Evolutionary conservation across 2,888 invertebrate species (phyloP).

Genomic region (Drosophila leonis): DNA sequence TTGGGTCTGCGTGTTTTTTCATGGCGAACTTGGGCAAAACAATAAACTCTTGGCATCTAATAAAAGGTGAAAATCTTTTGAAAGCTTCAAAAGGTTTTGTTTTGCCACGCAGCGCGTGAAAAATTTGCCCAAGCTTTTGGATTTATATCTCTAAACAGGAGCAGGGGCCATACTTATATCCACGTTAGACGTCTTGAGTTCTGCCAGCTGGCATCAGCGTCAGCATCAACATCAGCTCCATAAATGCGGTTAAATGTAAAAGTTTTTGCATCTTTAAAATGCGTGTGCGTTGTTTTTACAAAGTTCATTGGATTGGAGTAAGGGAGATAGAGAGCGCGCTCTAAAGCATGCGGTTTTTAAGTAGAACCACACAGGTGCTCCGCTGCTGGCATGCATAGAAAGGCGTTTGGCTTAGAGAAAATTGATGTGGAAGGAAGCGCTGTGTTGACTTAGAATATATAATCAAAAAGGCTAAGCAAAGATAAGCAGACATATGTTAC

Average conservation of each 20-base stretch:
- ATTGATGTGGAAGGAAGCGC: neutral
- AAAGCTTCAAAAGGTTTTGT: slow-evolving; percentile 74
- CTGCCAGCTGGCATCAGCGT: slow-evolving; percentile 50
- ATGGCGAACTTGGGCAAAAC: slow-evolving; percentile 72
- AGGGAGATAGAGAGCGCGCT: neutral
- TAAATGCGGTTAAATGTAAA: slow-evolving; percentile 81
- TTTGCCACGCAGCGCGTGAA: slow-evolving; percentile 33
- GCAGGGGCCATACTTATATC: slow-evolving; percentile 6
- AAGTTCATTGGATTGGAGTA: slow-evolving; percentile 58
- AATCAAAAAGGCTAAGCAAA: neutral
- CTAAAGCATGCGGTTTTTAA: neutral
- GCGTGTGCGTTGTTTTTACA: slow-evolving; percentile 63
- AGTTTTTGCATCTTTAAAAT: slow-evolving; percentile 71
- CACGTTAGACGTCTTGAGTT: slow-evolving; percentile 21
- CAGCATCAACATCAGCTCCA: slow-evolving; percentile 62
- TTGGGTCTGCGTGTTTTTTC: slow-evolving; percentile 41
- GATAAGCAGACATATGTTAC: neutral
- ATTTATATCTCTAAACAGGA: slow-evolving; percentile 14
- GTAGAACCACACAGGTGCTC: slow-evolving; percentile 37
- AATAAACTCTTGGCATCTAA: slow-evolving; percentile 81
- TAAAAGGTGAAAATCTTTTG: slow-evolving; percentile 80
- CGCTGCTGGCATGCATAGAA: slow-evolving; percentile 32
- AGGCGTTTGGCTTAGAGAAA: slow-evolving; percentile 17
- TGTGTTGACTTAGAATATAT: slow-evolving; percentile 1
- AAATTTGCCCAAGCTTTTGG: slow-evolving; percentile 45